Evolutionary conservation across 2,797 vertebrate genomes (phyloP), one percentile per base, ranked within the genome.

Genomic region (Erethizon dorsatum): DNA sequence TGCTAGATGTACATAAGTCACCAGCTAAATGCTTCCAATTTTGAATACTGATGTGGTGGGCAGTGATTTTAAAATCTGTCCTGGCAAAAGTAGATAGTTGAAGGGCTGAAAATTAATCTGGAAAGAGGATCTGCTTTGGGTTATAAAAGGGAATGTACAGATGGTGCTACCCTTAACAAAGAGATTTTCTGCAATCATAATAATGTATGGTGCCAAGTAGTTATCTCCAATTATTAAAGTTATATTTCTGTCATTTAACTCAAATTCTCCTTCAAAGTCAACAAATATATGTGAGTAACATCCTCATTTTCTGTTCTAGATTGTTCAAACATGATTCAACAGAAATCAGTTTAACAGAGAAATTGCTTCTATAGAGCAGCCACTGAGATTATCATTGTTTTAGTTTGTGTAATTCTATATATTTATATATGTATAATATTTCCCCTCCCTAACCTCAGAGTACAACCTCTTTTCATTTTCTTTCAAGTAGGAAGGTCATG

Each of bases 171-270:
- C 41, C 47, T 97, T 93, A 88, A 91, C 52, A 65, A 84, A 56
- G 45, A 56, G 7, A 56, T 88, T 82, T 95, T 84, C 59, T 65
- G 11, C 45, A 93, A 93, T 79, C 24, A 33, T 31, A 80, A 85
- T n/a, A 90, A 78, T 83, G 31, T 10, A 78, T 91, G 24, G 59
- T 96, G 54, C 37, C 50, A 90, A 24, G 45, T 47, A 71, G n/a
- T 24, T 84, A 13, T 84, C 83, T 91, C 95, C 77, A 79, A 75
- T 94, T 94, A 75, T 88, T 95, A 90, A 96, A 88, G 22, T 63
- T 88, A 77, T 7, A 33, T 88, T 91, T 92, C 22, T 78, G 37
- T 80, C 3, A 47, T 73, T 91, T 91, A 82, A 8, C 10, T 91
- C 57, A n/a, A 84, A 45, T 78, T 95, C 31, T 54, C 20, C 57